phyloP scores from a whole-genome alignment of 2,888 invertebrate genomes.

The Himalopsyche anomala region DNA sequence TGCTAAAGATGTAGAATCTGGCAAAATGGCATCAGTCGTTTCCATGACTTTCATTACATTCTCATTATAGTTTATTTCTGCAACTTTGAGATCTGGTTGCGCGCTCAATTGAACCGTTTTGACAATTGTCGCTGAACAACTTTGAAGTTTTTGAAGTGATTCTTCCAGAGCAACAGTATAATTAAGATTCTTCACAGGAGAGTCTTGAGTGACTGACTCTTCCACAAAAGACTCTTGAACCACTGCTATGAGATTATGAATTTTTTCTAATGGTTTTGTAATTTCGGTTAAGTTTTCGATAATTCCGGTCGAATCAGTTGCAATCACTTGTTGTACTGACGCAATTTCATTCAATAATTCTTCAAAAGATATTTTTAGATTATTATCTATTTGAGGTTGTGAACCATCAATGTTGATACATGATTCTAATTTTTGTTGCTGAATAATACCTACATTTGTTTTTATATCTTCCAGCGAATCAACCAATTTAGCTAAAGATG shows the following conservation, averaged over 20 bases:
- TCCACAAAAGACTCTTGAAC: neutral
- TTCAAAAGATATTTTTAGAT: constrained; percentile 59
- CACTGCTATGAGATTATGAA: constrained; percentile 54
- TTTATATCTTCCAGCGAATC: constrained; percentile 54
- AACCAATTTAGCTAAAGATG: neutral
- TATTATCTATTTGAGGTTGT: neutral
- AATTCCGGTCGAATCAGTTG: neutral
- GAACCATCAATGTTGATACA: constrained; percentile 48
- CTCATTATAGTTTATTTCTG: no score
- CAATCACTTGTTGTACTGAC: constrained; percentile 62
- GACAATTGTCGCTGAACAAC: neutral
- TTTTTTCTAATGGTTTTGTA: neutral
- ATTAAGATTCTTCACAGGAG: neutral
- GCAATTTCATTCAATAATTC: constrained; percentile 67
- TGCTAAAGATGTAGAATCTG: no score
- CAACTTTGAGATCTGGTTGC: no score
- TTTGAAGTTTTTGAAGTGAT: constrained; percentile 12
- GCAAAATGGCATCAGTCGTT: no score
- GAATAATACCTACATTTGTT: constrained; percentile 65
- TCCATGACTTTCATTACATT: no score
- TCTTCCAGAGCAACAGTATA: constrained; percentile 42
- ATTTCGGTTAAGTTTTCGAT: neutral
- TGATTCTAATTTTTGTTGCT: constrained; percentile 63
- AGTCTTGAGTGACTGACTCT: neutral
- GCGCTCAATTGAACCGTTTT: neutral